Conservation (phyloP, 2,888 invertebrate genomes). For the Drosophila anceps region DNA sequence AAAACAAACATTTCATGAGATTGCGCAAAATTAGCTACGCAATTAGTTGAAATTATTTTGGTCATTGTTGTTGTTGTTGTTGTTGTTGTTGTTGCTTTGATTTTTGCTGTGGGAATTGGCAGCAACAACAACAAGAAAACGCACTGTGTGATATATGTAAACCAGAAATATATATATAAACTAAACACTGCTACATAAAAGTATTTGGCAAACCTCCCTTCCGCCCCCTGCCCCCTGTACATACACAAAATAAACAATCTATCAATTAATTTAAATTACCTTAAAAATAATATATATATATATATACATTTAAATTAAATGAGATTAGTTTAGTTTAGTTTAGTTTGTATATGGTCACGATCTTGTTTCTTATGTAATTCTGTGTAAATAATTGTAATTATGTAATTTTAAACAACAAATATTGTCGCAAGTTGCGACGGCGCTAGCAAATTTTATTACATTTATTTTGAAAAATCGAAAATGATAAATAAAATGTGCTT, state of each 20-base stretch:
- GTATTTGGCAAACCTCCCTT: slow-evolving; percentile 37
- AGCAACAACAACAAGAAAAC: slow-evolving; percentile 51
- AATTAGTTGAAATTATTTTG: slow-evolving; percentile 73
- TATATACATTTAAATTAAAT: slow-evolving; percentile 27
- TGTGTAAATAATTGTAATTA: slow-evolving; percentile 70
- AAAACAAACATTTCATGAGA: slow-evolving; percentile 44
- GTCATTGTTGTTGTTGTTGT: slow-evolving; percentile 48
- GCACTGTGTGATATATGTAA: slow-evolving; percentile 79
- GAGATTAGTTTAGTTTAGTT: slow-evolving; percentile 53
- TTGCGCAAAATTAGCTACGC: slow-evolving; percentile 70
- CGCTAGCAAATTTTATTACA: slow-evolving; percentile 64
- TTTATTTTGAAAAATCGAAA: slow-evolving; percentile 59
- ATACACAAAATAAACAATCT: slow-evolving; percentile 36
- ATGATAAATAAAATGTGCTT: slow-evolving; percentile 49
- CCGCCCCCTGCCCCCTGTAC: slow-evolving; percentile 21
- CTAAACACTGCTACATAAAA: slow-evolving; percentile 58
- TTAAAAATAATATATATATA: slow-evolving; percentile 47
- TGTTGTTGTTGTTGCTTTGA: slow-evolving; percentile 52
- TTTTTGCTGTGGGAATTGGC: slow-evolving; percentile 60
- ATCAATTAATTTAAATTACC: slow-evolving; percentile 54
- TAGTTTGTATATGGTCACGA: slow-evolving; percentile 44
- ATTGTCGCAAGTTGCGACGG: slow-evolving; percentile 33
- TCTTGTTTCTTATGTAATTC: slow-evolving; percentile 51
- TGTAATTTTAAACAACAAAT: slow-evolving; percentile 51
- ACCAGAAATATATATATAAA: slow-evolving; percentile 48